These are phyloP conservation scores for Melieria omissa DNA, from an alignment of 2,888 invertebrate species.

Conservation along the genomic window DNA sequence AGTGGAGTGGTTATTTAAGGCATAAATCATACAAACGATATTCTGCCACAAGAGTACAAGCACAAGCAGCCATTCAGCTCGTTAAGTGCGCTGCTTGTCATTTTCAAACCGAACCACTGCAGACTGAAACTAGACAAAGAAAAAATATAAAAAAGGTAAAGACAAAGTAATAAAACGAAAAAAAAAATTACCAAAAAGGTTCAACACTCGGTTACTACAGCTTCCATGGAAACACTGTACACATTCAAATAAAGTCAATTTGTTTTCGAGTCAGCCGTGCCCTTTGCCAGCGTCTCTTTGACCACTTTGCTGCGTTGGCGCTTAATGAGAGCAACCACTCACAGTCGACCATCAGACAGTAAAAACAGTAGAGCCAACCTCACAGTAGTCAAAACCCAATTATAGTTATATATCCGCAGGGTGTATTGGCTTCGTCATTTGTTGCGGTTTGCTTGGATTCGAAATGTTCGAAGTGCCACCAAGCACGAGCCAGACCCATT, in stretches of 20 bases:
- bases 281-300: not conserved
- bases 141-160: no score
- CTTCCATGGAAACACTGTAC: not conserved
- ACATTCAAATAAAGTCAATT: slow-evolving; percentile 4
- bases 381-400: slow-evolving; percentile 2
- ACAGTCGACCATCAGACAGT: not conserved
- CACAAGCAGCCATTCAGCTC: not conserved
- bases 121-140: no score
- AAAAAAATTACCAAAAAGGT: no score
- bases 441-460: not conserved
- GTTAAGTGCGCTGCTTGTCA: not conserved
- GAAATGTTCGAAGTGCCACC: no score
- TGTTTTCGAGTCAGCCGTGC: not conserved
- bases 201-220: not conserved
- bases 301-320: no score
- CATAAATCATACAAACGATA: no score
- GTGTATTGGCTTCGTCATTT: not conserved
- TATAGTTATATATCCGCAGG: not conserved
- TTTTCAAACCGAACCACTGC: no score
- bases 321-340: no score
- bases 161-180: no score
- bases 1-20: no score
- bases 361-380: not conserved
- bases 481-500: no score
- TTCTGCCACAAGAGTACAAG: no score